Evolutionary conservation across 2,888 invertebrate species (phyloP).

Genomic region (Resseliella maxima): DNA sequence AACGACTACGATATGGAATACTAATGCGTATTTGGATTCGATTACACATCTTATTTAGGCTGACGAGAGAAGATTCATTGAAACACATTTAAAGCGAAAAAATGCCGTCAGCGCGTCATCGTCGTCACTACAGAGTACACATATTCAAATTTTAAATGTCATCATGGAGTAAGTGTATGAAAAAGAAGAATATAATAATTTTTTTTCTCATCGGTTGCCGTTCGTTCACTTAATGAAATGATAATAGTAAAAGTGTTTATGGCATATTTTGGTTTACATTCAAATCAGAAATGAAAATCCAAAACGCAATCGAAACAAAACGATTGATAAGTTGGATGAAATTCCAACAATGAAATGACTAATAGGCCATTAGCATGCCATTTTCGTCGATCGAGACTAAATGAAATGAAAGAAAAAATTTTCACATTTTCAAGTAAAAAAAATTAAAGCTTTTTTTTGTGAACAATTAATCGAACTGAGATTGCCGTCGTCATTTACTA

Average conservation of each 20-base stretch:
- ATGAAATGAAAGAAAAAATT: background rate
- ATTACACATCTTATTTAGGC: conserved; percentile 21
- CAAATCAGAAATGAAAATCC: background rate
- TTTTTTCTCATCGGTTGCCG: background rate
- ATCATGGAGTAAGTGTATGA: conserved; percentile 54
- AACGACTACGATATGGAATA: background rate
- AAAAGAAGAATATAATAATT: background rate
- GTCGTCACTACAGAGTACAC: conserved; percentile 48
- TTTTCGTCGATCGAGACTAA: background rate
- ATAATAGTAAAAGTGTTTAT: conserved; percentile 52
- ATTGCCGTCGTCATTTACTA: background rate
- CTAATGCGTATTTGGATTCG: conserved; percentile 31
- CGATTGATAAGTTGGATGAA: conserved; percentile 30
- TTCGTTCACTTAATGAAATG: conserved; percentile 55
- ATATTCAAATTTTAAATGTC: conserved; percentile 54
- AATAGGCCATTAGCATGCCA: background rate
- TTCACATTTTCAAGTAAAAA: background rate
- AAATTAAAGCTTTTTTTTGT: background rate
- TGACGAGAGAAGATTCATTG: conserved; percentile 48
- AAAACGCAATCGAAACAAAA: background rate
- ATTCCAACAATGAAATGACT: conserved; percentile 9
- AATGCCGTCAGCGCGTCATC: conserved; percentile 54
- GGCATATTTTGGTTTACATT: conserved; percentile 46
- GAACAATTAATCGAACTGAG: background rate
- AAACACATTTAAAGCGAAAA: conserved; percentile 45